Base-by-base conservation (phyloP, 1,140 invertebrate genomes). In the Helicoverpa armigera region DNA sequence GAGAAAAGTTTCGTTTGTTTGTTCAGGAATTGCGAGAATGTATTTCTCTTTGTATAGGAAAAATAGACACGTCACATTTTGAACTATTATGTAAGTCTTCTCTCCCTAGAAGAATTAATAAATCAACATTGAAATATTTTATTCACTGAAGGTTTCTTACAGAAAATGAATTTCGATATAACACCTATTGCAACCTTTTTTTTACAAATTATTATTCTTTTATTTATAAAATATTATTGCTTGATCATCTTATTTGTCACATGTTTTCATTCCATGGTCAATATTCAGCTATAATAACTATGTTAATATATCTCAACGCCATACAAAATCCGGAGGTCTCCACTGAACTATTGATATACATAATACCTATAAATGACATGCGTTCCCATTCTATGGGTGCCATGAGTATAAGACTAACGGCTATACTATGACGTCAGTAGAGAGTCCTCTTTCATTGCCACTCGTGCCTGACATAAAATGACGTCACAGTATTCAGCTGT, bases 391-490 rank as follows among this genome's bases (percentile, higher is more conserved):
- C 54, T 18, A 18, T 18, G 31, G 31, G 35, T 74, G 72, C 5
- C 53, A 74, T 51, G 31, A 29, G 11, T 7, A 53, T 54, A 48
- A 14, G 11, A 74, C 14, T 74, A 60, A 74, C 54, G 72, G 35
- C 50, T 53, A 60, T 29, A 12, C 31, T 29, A 51, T 74, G 72
- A 74, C 72, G 72, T 74, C 72, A 74, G 31, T n/a, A 7, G 14
- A n/a, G 43, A 58, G 58, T 74, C 54, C 53, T 73, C 14, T 74
- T 56, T 74, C 54, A 58, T 74, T 48, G 72, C 54, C 54, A 74
- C 72, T 60, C 54, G 72, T 74, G 72, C n/a, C 69, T 72, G 69
- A 72, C 50, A 72, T 72, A 74, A 74, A 74, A 74, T 74, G 54
- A 60, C 72, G 72, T 74, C 72, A 74, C 31, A 60, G 54, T 31